Evolutionary conservation across 2,113 vertebrate species (phyloP), one percentile per base, ranked within the genome.

Genomic region (Scophthalmus maximus): DNA sequence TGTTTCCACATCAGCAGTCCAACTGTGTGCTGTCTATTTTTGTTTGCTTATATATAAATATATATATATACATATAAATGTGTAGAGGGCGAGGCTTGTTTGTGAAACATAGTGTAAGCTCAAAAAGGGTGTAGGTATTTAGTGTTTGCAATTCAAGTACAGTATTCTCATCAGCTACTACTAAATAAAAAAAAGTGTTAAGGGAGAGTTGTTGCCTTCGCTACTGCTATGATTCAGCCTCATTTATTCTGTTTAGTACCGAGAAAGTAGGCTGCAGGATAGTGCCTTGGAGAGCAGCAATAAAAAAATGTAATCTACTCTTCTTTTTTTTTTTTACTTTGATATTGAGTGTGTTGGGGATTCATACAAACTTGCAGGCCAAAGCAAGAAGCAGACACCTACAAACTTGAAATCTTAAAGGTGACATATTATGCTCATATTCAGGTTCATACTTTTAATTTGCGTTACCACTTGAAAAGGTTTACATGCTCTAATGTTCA

Each of bases 101-200:
- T 89, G 82, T 82, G 82, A 73, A 87, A 86, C 78, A 82, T 59
- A 69, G 77, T 71, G 67, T 69, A 67, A 83, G 76, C 78, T 80
- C 66, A 82, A 83, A 83, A 87, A 73, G 58, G 70, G 59, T 90
- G 87, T 89, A 82, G 78, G 74, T 88, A 90, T 92, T 92, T 90
- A 91, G 87, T 89, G 88, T 90, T 88, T 79, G 73, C 85, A 91
- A 87, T 92, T 88, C 87, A 81, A 89, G 81, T 88, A 91, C 87
- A 83, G 78, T 89, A 87, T 91, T 91, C 67, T 87, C 83, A 89
- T 90, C 88, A 91, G n/a, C 81, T 70, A 76, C 80, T 88, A 88
- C 89, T 88, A 88, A 90, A 88, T 90, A 86, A 89, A 90, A 88
- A 85, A 85, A 87, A 78, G 80, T 85, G 81, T 88, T 91, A 49